These are phyloP conservation scores for Cephalopterus ornatus DNA, from an alignment of 2,113 vertebrate genomes.

Conservation along the genomic window DNA sequence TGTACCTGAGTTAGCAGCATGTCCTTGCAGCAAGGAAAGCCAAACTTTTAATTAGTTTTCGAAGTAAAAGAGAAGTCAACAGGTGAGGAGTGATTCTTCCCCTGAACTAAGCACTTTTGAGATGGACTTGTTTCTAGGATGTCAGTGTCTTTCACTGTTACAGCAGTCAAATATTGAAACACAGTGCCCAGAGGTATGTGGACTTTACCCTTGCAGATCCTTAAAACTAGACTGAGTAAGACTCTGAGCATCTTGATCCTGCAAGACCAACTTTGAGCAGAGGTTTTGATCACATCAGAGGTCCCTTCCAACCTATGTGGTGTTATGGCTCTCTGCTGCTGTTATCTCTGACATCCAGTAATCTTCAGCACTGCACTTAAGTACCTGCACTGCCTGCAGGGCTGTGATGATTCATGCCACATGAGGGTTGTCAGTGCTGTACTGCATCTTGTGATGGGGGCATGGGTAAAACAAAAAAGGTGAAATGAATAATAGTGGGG, in stretches of 20 bases:
- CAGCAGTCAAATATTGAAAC: background rate
- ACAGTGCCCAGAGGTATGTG: background rate
- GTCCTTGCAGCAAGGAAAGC: background rate
- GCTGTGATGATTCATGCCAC: background rate
- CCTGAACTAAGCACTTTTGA: background rate
- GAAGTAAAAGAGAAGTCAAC: background rate
- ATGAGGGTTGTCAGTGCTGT: background rate
- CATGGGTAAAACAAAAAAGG: background rate
- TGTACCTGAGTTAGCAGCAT: background rate
- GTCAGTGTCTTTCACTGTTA: background rate
- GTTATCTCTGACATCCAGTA: background rate
- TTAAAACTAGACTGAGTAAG: background rate
- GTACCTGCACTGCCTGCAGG: background rate
- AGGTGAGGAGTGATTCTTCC: background rate
- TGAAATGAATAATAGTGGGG: background rate
- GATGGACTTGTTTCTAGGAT: background rate
- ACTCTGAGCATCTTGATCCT: background rate
- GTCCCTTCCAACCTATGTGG: background rate
- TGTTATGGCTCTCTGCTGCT: background rate
- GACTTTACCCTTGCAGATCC: background rate
- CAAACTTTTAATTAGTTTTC: background rate
- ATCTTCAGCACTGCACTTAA: background rate
- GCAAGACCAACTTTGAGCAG: background rate
- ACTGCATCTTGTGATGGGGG: background rate
- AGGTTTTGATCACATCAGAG: background rate